A percentile compares a stretch with the other conserved stretches of the same genome.
Evolutionary conservation across 2,797 vertebrate genomes (phyloP).

Genomic region (Gambelia wislizenii): DNA sequence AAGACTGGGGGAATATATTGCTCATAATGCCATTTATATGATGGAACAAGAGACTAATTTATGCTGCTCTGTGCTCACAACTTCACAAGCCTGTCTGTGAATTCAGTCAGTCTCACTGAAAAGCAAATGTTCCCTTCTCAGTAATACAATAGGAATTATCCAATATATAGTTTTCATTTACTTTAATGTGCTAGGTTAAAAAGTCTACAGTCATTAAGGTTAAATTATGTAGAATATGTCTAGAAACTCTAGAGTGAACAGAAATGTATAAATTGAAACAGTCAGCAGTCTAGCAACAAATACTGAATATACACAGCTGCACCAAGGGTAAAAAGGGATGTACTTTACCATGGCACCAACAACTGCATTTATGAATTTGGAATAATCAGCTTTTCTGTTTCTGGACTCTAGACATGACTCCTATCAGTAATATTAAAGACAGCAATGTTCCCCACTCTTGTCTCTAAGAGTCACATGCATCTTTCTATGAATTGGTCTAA

Average conservation of each 20-base stretch:
- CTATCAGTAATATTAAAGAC: background rate
- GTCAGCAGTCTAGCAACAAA: background rate
- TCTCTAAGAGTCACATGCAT: background rate
- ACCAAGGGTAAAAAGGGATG: background rate
- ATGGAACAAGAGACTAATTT: background rate
- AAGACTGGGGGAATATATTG: background rate
- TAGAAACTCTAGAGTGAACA: background rate
- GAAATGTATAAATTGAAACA: background rate
- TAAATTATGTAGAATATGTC: background rate
- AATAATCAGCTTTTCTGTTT: background rate
- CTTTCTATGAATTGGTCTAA: background rate
- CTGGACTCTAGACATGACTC: background rate
- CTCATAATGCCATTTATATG: background rate
- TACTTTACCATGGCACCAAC: background rate
- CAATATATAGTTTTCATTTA: background rate
- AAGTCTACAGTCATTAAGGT: background rate
- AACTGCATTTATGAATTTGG: background rate
- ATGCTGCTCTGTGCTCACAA: background rate
- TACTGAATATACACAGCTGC: background rate
- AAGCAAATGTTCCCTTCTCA: slow-evolving; percentile 7
- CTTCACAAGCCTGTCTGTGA: background rate
- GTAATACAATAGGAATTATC: background rate
- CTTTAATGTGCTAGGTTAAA: background rate
- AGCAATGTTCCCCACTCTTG: background rate
- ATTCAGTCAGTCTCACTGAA: background rate